Evolutionary conservation across 2,888 invertebrate genomes (phyloP), one percentile per base, ranked within the genome.

Genomic region (Apamea anceps): DNA sequence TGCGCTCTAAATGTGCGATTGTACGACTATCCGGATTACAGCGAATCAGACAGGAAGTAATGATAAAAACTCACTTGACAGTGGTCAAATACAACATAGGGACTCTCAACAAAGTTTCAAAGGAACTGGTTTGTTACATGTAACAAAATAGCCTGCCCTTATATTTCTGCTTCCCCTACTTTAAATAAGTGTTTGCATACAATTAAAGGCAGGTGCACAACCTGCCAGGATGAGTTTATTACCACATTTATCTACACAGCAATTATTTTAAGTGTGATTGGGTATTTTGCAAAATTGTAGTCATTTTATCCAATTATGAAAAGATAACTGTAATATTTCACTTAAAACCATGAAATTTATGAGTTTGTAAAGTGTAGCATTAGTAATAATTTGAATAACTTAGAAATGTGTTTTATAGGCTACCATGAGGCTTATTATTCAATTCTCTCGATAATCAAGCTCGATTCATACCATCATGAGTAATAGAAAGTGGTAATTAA

Each of bases 401-500:
- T 18, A 37, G 15, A 48, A 57, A 37, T 37, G 15, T 57, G 15
- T 77, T 74, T 72, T 57, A 74, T 45, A 60, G 42, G 21, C 15
- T 25, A 68, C 51, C 37, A 67, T 37, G n/a, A 75, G 18, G n/a
- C 2, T 21, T 66, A 57, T 73, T 81, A 72, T 71, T 72, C 12
- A 60, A 62, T 72, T 60, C 12, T 60, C 60, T 37, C n/a, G 60
- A 60, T 54, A 62, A 76, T 70, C 28, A 77, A 80, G 72, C 60
- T 72, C 13, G 13, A 72, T 76, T 76, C 65, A 83, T 75, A 85
- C 67, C 73, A 67, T 75, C 42, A 79, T 62, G 32, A 78, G 48
- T 71, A 84, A 75, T 82, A 89, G 88, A 89, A 89, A 89, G 89
- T 87, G 54, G 79, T 80, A 80, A 85, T 89, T 89, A 89, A 82